phyloP scores from a whole-genome alignment of 2,113 vertebrate genomes.

The Phylloscopus whistleri region DNA sequence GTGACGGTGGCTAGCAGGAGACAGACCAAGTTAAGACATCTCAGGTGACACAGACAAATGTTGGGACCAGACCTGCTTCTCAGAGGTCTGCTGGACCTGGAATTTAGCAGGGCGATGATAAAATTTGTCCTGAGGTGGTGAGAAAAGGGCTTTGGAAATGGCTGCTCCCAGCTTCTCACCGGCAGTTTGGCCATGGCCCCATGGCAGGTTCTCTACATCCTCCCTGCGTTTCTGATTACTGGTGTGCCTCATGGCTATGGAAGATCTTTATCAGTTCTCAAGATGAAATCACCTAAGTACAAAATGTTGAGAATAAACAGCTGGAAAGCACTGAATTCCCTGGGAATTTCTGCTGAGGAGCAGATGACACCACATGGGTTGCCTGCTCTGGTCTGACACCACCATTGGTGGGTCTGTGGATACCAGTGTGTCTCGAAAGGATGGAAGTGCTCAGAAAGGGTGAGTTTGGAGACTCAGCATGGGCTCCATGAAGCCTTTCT shows the following conservation, averaged over 20 bases:
- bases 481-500: neutral
- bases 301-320: neutral
- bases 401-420: neutral
- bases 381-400: neutral
- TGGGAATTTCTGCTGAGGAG: neutral
- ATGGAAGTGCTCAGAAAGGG: neutral
- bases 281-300: neutral
- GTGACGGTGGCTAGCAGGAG: neutral
- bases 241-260: neutral
- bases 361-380: neutral
- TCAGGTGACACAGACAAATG: neutral
- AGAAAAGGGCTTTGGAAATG: neutral
- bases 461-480: neutral
- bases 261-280: neutral
- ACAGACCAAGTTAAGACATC: neutral
- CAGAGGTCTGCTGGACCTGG: neutral
- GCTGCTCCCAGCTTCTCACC: neutral
- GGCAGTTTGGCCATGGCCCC: neutral
- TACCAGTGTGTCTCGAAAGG: rapidly evolving
- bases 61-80: neutral
- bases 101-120: neutral
- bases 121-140: neutral
- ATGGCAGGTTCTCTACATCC: neutral
- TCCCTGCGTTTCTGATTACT: neutral
- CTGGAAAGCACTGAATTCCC: neutral